A percentile compares a stretch with the other conserved stretches of the same genome.
These are phyloP conservation scores for Rhineura floridana DNA, from an alignment of 2,113 vertebrate species.

Conservation along the genomic window DNA sequence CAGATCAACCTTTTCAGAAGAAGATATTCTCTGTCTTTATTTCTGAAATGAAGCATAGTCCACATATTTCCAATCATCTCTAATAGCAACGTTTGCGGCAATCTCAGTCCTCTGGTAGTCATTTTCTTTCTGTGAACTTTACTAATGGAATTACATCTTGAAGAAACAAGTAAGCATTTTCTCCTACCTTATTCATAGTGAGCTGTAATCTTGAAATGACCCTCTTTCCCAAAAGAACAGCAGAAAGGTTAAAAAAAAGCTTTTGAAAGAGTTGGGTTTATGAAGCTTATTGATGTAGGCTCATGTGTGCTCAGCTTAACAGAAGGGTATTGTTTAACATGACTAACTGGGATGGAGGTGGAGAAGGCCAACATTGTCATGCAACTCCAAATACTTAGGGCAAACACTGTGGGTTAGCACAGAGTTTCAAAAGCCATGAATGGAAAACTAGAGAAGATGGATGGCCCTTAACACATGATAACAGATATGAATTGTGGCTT, in stretches of 20 bases:
- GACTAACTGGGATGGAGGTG: neutral
- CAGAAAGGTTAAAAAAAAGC: constrained; percentile 21
- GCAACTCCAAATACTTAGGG: neutral
- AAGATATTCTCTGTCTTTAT: constrained; percentile 25
- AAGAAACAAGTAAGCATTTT: constrained; percentile 43
- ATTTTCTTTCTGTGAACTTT: constrained; percentile 25
- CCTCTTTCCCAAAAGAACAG: constrained; percentile 30
- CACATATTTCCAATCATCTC: constrained; percentile 16
- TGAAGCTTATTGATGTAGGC: neutral
- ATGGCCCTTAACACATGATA: neutral
- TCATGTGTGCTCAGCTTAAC: neutral
- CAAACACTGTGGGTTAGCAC: constrained; percentile 1
- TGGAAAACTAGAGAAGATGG: neutral
- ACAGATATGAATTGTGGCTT: constrained; percentile 18
- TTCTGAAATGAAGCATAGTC: constrained; percentile 28
- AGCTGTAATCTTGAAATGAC: constrained; percentile 22
- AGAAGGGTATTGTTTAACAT: neutral
- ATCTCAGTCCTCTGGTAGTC: constrained; percentile 37
- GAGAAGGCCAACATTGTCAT: neutral
- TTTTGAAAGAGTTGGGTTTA: constrained; percentile 4
- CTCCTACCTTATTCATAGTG: constrained; percentile 35
- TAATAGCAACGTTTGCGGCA: neutral
- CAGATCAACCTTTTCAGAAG: neutral
- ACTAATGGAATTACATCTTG: constrained; percentile 32
- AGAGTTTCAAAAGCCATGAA: neutral